A percentile compares a stretch with the other conserved stretches of the same genome.
phyloP scores from a whole-genome alignment of 2,797 vertebrate genomes.

The Salmo trutta region DNA sequence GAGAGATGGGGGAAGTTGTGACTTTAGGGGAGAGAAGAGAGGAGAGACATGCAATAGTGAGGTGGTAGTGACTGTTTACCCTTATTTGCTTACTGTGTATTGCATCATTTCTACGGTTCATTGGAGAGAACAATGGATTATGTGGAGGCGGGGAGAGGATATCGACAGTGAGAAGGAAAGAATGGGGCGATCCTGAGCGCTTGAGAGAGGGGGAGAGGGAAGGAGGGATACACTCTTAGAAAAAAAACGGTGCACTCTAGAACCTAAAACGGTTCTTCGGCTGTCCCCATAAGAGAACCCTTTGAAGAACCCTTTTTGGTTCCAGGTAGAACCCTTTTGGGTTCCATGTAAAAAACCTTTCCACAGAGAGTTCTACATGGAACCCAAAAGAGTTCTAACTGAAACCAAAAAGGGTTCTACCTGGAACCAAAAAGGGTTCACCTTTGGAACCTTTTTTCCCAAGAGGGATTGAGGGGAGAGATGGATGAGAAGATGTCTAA shows the following conservation, averaged over 20 bases:
- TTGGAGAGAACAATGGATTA: neutral
- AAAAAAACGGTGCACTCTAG: too few relatives aligned
- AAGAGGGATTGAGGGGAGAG: slow-evolving; percentile 16
- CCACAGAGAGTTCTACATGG: too few relatives aligned
- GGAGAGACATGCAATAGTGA: neutral
- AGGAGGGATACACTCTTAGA: slow-evolving; percentile 15
- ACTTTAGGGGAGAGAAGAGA: neutral
- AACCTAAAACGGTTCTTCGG: too few relatives aligned
- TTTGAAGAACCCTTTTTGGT: too few relatives aligned
- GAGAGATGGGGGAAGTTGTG: neutral
- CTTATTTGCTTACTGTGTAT: neutral
- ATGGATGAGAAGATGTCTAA: neutral
- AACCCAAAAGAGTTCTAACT: too few relatives aligned
- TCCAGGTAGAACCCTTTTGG: too few relatives aligned
- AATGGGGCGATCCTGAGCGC: slow-evolving; percentile 1
- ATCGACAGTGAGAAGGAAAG: slow-evolving; percentile 15
- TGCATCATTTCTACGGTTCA: neutral
- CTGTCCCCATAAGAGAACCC: too few relatives aligned
- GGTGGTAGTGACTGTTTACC: neutral
- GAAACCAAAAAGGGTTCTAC: too few relatives aligned
- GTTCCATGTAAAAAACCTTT: too few relatives aligned
- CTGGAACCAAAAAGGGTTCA: too few relatives aligned
- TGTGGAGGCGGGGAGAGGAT: neutral
- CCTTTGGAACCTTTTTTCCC: neutral
- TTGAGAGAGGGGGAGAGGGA: slow-evolving; percentile 28